Evolutionary conservation across 2,797 vertebrate species (phyloP).

Genomic region (Numenius phaeopus): DNA sequence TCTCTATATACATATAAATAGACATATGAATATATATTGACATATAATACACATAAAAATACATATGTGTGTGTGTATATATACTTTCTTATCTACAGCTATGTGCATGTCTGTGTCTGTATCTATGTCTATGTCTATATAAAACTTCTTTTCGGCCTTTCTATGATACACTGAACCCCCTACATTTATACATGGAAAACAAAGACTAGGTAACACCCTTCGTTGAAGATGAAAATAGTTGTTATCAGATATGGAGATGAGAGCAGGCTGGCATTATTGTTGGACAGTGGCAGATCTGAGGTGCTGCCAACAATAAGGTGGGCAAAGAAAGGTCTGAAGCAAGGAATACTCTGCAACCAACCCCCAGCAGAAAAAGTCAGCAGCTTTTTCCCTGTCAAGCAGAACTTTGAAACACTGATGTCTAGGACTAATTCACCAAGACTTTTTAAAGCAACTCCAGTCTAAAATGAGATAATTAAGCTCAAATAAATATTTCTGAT

Average conservation of each 20-base stretch:
- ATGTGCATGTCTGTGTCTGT: background rate
- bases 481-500: background rate
- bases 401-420: background rate
- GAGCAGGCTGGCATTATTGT: background rate
- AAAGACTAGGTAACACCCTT: background rate
- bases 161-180: background rate
- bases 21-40: background rate
- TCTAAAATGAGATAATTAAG: background rate
- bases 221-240: background rate
- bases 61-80: too few relatives aligned
- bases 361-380: background rate
- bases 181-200: background rate
- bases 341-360: background rate
- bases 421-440: background rate
- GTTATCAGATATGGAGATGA: background rate
- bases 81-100: background rate
- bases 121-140: rapidly evolving
- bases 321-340: background rate
- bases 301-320: background rate
- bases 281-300: background rate
- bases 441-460: background rate
- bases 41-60: background rate
- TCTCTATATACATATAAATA: background rate
- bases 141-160: background rate
- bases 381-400: background rate